Percentiles rank a stretch among this genome's conserved stretches.
Evolutionary conservation across 2,888 invertebrate species (phyloP).

Genomic region (Biston betularia): DNA sequence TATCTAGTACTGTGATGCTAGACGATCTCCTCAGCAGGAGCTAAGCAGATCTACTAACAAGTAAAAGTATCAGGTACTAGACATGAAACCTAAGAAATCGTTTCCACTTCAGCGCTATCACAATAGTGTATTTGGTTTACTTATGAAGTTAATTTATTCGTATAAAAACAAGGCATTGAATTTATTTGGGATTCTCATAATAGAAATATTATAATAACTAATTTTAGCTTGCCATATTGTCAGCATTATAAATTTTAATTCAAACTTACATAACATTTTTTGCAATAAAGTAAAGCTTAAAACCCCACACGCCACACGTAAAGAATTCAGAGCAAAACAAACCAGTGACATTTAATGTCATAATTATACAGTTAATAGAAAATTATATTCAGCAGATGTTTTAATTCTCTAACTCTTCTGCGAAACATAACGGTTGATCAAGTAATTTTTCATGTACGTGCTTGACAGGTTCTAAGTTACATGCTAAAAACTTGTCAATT

Average conservation of each 20-base stretch:
- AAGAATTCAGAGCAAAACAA: background rate
- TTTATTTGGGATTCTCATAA: constrained; percentile 45
- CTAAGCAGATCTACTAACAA: too few relatives aligned
- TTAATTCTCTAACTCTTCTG: background rate
- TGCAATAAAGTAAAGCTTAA: constrained; percentile 28
- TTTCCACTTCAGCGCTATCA: too few relatives aligned
- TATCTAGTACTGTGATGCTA: too few relatives aligned
- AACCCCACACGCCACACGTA: constrained; percentile 15
- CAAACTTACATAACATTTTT: background rate
- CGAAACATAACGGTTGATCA: too few relatives aligned
- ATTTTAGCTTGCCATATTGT: constrained; percentile 75
- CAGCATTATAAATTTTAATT: constrained; percentile 56
- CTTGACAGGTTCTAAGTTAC: too few relatives aligned
- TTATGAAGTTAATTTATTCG: too few relatives aligned
- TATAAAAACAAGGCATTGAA: background rate
- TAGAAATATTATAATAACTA: constrained; percentile 52
- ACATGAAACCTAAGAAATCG: too few relatives aligned
- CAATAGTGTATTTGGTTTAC: too few relatives aligned
- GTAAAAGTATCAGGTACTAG: too few relatives aligned
- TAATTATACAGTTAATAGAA: background rate
- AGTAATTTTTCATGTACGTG: too few relatives aligned
- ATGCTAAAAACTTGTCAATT: too few relatives aligned
- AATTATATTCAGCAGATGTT: background rate
- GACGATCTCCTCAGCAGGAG: too few relatives aligned
- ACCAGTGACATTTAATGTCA: constrained; percentile 12